These are phyloP conservation scores for Mustela lutreola DNA, from an alignment of 2,113 vertebrate species.

Conservation along the genomic window DNA sequence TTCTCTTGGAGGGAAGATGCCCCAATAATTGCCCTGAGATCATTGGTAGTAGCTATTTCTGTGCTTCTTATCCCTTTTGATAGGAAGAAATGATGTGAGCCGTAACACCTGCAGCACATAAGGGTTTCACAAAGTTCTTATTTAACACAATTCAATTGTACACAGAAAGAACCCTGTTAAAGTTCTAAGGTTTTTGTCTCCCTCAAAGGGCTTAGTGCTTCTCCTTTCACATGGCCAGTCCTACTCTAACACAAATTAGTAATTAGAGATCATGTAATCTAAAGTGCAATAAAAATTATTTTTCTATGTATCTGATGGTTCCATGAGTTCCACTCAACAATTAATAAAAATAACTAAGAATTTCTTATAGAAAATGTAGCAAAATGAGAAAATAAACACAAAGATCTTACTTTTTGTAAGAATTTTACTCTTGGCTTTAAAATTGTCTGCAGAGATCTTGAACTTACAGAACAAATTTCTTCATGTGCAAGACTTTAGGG, in stretches of 20 bases:
- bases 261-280: neutral
- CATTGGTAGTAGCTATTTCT: neutral
- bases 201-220: neutral
- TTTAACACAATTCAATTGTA: neutral
- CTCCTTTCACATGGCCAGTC: neutral
- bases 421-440: neutral
- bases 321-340: neutral
- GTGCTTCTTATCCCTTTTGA: neutral
- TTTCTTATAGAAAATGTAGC: neutral
- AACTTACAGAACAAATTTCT: neutral
- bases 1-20: neutral
- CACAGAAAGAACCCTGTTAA: neutral
- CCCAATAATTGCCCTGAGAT: neutral
- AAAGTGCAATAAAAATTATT: neutral
- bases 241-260: neutral
- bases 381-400: slow-evolving; percentile 6
- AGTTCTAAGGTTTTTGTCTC: neutral
- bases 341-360: neutral
- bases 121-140: neutral
- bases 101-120: neutral
- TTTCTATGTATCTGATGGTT: neutral
- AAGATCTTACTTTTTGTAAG: neutral
- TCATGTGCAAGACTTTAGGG: neutral
- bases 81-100: neutral
- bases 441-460: neutral